Base-by-base conservation (phyloP, 2,797 vertebrate species). In the Sebastes cheni region DNA sequence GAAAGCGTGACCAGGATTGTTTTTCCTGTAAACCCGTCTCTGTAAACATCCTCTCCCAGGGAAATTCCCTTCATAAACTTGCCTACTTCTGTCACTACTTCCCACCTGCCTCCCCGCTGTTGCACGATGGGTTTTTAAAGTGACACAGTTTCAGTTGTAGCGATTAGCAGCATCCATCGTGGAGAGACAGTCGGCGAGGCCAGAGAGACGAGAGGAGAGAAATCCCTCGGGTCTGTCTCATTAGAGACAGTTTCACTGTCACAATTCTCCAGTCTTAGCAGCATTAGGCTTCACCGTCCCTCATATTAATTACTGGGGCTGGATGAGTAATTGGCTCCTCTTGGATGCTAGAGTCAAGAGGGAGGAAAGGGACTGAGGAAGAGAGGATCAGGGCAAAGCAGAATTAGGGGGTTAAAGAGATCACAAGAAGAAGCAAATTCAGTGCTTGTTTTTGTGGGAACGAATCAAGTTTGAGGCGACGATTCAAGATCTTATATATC, bases 251-350 rank as follows among this genome's bases (percentile, higher is more conserved):
- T 89, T 81, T 91, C 84, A 50, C 84, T 91, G 88, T 91, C 83
- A 91, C 81, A 72, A 61, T 80, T 78, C 87, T 87, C 72, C 5
- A 59, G 85, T 85, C 68, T 85, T 72, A 79, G 82, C 79, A 54
- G 83, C 81, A 68, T 89, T 87, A 88, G 75, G 68, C 77, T 79
- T 83, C 67, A 22, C 82, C 74, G 81, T 91, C 82, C 78, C 77
- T 89, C 85, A 70, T 88, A 89, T 86, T 94, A 93, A 93, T 94
- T 92, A 93, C 88, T 70, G 68, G 55, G 81, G 67, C 79, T 76
- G 61, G 73, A 10, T 77, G 80, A 92, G 85, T 90, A 91, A 93
- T 90, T 84, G 84, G 77, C 77, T 91, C 54, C 52, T 86, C 72
- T 56, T 80, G 75, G 77, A 88, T 72, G 54, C 72, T 74, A 67